Evolutionary conservation across 2,797 vertebrate genomes (phyloP), one percentile per base, ranked within the genome.

Genomic region (Perodicticus potto): DNA sequence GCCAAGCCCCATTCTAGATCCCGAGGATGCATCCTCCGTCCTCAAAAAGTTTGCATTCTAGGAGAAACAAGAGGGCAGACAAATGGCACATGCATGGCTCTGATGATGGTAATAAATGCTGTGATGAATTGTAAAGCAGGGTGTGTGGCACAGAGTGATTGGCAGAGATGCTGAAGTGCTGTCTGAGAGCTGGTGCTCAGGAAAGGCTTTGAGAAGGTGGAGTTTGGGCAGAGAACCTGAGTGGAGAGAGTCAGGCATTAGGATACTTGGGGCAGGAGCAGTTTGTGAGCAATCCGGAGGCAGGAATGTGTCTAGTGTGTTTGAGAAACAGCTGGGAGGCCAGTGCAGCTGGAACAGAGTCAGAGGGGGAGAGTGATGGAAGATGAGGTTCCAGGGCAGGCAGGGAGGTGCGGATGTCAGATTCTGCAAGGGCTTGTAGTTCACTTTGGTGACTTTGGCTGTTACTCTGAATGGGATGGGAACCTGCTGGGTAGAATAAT

Each of bases 1-100:
- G 65, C 16, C 72, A 84, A 86, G 40, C 27, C n/a, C 53, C 72
- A 67, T 67, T 27, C 32, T 37, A 86, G 69, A n/a, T 61, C 2
- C n/a, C 74, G 27, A 83, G 17, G 65, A 57, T 80, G 78, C 7
- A 85, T 45, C 11, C 55, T 23, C 10, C 77, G 8, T 53, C 86
- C 55, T 89, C 57, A 67, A 93, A 83, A 11, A 89, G 49, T 34
- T 89, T 93, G 55, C 29, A n/a, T 80, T 85, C 67, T 57, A 76
- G 69, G 59, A 34, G 53, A 57, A 29, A 53, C 23, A 49, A 16
- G 45, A 57, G 86, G 59, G 23, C 61, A 55, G 70, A 53, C 1
- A 29, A 37, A 81, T 45, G 77, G 55, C 40, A 57, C 2, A 53
- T 22, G 37, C 3, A 7, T n/a, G 25, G 20, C 13, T 27, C 72